Evolutionary conservation across 2,797 vertebrate genomes (phyloP), one percentile per base, ranked within the genome.

Genomic region (Chaunax sp.): DNA sequence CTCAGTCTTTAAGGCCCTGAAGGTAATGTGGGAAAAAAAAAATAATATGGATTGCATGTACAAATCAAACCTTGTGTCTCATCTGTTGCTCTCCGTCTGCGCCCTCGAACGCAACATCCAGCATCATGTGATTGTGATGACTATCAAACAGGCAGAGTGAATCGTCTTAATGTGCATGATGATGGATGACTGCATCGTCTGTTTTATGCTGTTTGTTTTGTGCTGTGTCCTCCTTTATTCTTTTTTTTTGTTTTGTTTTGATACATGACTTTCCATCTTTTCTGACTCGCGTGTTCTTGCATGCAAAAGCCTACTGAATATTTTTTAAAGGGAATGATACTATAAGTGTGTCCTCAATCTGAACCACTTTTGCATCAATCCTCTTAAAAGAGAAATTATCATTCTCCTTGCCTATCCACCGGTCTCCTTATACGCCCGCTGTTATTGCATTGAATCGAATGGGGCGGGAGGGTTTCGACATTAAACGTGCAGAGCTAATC

Each of bases 1-100:
- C 89, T 95, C 95, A 90, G 92, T 96, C 94, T 96, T 97, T 95
- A 98, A 97, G 95, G 95, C 94, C 81, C 92, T 97, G 58, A 99
- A 99, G 98, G 98, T 99, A 99, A 97, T 78, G 86, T 90, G 83
- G 90, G 82, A 86, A 51, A 84, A 91, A 49, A 26, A 5, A 15
- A 47, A 25, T 19, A 47, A 52, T 35, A 77, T 51, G 78, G 75
- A 63, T 40, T 79, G 84, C 87, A 89, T 89, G 86, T 13, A 57
- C 69, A 73, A 44, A 77, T 78, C 77, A 66, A 80, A 70, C 68
- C 80, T 52, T 19, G 50, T 77, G 50, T 69, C 25, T 43, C 73
- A 55, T 73, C 65, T 72, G 66, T 83, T 15, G 75, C 56, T 35
- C 33, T 19, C 15, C 2, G 0, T 18, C 19, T 50, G 46, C 15